A percentile compares a stretch with the other conserved stretches of the same genome.
Conservation (phyloP, 2,113 vertebrate genomes). For the Chaetodon trifascialis region DNA sequence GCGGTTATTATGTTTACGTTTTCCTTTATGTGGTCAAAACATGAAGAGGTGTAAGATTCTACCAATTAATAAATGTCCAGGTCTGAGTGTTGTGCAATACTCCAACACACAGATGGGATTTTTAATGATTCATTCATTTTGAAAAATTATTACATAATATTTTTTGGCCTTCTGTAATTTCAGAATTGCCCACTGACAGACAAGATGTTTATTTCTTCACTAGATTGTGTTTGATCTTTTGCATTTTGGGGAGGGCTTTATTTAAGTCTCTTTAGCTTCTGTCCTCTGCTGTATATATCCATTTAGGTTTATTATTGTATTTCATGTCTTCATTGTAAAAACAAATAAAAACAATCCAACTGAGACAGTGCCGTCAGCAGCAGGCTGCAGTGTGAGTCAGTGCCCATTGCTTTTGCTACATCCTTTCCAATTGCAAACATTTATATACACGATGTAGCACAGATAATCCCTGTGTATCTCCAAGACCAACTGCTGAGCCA, state of each 20-base stretch:
- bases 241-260: constrained; percentile 4
- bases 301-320: constrained; percentile 12
- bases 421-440: constrained; percentile 13
- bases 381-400: neutral
- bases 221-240: constrained; percentile 18
- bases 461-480: neutral
- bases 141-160: neutral
- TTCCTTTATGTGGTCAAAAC: neutral
- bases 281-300: neutral
- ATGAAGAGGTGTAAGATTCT: neutral
- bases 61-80: neutral
- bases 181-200: neutral
- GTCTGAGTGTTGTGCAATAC: neutral
- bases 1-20: constrained; percentile 10
- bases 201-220: constrained; percentile 27
- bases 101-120: constrained; percentile 25
- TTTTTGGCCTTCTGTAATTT: neutral
- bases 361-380: neutral
- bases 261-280: neutral
- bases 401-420: neutral
- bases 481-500: neutral
- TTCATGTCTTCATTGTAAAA: constrained; percentile 14
- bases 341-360: constrained; percentile 21
- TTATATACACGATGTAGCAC: neutral
- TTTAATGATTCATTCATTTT: constrained; percentile 22